phyloP scores from a whole-genome alignment of 1,140 invertebrate species.

The Bombus confusus region DNA sequence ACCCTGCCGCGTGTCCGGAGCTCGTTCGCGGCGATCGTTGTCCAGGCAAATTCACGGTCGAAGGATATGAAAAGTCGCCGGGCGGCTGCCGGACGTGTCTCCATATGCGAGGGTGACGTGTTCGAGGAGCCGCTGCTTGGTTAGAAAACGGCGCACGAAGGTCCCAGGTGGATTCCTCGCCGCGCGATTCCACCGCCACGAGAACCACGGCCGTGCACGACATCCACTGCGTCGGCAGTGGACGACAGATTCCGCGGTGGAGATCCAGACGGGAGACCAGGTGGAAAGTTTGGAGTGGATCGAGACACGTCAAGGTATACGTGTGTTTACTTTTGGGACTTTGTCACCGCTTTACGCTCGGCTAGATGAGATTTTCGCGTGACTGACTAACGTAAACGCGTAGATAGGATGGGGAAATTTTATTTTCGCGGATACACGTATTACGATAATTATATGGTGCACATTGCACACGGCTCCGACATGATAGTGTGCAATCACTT shows the following conservation, averaged over 20 bases:
- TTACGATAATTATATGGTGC: too few species aligned
- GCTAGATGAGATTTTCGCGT: not conserved
- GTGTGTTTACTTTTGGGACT: not conserved
- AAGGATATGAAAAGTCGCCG: constrained; percentile 56
- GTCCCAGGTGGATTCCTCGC: constrained; percentile 9
- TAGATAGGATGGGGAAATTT: too few species aligned
- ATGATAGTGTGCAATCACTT: not conserved
- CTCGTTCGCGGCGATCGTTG: constrained; percentile 17
- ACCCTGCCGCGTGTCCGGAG: constrained; percentile 5
- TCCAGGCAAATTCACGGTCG: constrained; percentile 18
- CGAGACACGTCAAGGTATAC: constrained; percentile 32
- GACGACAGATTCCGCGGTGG: constrained; percentile 40
- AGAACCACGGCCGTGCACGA: constrained; percentile 44
- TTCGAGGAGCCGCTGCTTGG: constrained; percentile 36
- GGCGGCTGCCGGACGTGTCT: constrained; percentile 15
- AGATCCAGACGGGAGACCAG: constrained; percentile 41
- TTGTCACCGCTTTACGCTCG: not conserved
- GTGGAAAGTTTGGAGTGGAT: constrained; percentile 46
- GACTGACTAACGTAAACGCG: not conserved
- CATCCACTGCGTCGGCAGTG: constrained; percentile 54
- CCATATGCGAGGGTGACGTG: constrained; percentile 21
- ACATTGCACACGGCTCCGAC: too few species aligned
- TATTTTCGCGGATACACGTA: too few species aligned
- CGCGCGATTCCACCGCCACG: constrained; percentile 15
- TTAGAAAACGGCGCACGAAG: constrained; percentile 28